A percentile compares a stretch with the other conserved stretches of the same genome.
Evolutionary conservation across 92 coral and sea anemone species (phyloP).

Genomic region (Umimayanthus kanabou): DNA sequence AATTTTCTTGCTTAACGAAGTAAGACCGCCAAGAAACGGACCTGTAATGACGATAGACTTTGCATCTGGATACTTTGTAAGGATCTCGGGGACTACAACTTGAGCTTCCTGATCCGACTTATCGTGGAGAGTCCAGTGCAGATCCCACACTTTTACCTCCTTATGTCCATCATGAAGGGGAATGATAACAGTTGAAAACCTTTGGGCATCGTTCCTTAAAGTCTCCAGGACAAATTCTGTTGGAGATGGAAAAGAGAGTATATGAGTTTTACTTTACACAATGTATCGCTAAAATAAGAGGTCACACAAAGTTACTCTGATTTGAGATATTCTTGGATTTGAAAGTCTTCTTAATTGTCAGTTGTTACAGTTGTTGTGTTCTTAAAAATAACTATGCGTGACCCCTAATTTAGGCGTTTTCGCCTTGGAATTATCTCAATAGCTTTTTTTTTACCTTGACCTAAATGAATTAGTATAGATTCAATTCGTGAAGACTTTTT

Average conservation of each 20-base stretch:
- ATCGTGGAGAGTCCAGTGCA: slow-evolving; percentile 18
- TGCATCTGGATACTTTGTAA: not conserved
- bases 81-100: not conserved
- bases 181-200: not conserved
- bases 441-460: too few species aligned
- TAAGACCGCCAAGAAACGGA: slow-evolving; percentile 13
- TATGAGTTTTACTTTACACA: not conserved
- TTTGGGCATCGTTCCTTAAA: not conserved
- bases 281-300: not conserved
- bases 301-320: too few species aligned
- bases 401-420: too few species aligned
- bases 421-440: too few species aligned
- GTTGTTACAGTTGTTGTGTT: too few species aligned
- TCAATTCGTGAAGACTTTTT: too few species aligned
- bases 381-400: too few species aligned
- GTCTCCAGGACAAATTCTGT: not conserved
- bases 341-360: too few species aligned
- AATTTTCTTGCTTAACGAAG: slow-evolving; percentile 19
- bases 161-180: not conserved
- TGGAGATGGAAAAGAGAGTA: not conserved
- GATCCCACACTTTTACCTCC: not conserved
- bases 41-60: slow-evolving; percentile 23
- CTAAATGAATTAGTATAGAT: too few species aligned
- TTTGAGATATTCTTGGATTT: too few species aligned
- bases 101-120: not conserved